These are phyloP conservation scores for Macroglossus sobrinus DNA, from an alignment of 2,113 vertebrate species.

Conservation along the genomic window DNA sequence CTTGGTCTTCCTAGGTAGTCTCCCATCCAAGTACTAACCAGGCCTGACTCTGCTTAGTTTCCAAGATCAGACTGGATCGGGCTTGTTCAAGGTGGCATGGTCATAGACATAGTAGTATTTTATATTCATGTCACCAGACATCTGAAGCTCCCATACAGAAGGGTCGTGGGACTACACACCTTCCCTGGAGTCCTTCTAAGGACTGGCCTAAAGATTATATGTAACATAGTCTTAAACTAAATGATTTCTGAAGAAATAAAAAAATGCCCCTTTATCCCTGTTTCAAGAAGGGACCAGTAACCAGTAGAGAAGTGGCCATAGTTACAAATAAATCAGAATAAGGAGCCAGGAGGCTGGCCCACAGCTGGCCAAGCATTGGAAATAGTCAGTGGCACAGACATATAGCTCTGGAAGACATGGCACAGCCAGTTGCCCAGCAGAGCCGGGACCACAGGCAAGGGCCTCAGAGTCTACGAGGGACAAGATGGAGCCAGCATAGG, in stretches of 20 bases:
- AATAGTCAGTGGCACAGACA: neutral
- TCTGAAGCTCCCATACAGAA: neutral
- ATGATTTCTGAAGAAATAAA: neutral
- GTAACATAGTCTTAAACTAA: neutral
- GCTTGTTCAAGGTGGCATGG: too few relatives aligned
- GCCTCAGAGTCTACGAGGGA: neutral
- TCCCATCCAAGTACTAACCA: too few relatives aligned
- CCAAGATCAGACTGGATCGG: too few relatives aligned
- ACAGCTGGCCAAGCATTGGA: neutral
- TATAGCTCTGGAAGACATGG: neutral
- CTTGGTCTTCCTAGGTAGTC: too few relatives aligned
- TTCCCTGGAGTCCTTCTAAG: neutral
- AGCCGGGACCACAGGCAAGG: neutral
- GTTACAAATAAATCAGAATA: neutral
- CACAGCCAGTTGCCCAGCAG: accelerated
- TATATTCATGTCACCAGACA: neutral
- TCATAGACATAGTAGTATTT: neutral
- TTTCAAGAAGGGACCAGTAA: neutral
- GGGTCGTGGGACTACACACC: neutral
- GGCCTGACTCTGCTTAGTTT: too few relatives aligned
- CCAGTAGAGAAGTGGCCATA: neutral
- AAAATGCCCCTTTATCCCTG: neutral
- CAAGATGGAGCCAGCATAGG: accelerated
- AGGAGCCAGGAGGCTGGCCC: neutral
- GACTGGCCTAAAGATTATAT: neutral